Evolutionary conservation across 2,113 vertebrate species (phyloP).

Genomic region (Hippocampus guttulatus): DNA sequence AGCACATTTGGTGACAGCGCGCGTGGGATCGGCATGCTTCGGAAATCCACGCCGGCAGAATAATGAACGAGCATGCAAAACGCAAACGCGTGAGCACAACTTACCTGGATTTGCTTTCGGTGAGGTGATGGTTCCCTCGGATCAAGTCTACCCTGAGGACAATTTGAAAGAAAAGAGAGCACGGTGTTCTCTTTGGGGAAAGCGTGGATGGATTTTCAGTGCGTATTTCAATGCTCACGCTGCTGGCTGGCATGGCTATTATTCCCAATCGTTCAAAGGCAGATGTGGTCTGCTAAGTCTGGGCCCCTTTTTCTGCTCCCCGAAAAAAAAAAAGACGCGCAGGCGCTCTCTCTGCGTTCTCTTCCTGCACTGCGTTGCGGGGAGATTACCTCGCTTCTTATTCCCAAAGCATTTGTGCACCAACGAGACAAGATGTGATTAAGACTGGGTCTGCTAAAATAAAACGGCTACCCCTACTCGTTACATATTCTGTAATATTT

Average conservation of each 20-base stretch:
- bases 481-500: not conserved
- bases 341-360: conserved; percentile 16
- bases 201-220: conserved; percentile 12
- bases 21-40: conserved; percentile 44
- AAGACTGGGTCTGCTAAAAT: not conserved
- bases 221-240: conserved; percentile 17
- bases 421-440: not conserved
- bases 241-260: not conserved
- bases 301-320: conserved; percentile 37
- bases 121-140: conserved; percentile 17
- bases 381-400: not conserved
- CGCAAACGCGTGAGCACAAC: conserved; percentile 46
- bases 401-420: not conserved
- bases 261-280: not conserved
- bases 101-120: conserved; percentile 69
- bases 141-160: conserved; percentile 25
- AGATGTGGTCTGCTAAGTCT: conserved; percentile 40
- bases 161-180: conserved; percentile 9
- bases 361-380: not conserved
- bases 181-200: not conserved
- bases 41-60: conserved; percentile 41
- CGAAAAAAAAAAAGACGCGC: conserved; percentile 39
- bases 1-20: conserved; percentile 74
- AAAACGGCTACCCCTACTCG: not conserved
- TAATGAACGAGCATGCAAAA: conserved; percentile 25